Conservation (phyloP, 2,888 invertebrate genomes). For the Eudemis profundana region DNA sequence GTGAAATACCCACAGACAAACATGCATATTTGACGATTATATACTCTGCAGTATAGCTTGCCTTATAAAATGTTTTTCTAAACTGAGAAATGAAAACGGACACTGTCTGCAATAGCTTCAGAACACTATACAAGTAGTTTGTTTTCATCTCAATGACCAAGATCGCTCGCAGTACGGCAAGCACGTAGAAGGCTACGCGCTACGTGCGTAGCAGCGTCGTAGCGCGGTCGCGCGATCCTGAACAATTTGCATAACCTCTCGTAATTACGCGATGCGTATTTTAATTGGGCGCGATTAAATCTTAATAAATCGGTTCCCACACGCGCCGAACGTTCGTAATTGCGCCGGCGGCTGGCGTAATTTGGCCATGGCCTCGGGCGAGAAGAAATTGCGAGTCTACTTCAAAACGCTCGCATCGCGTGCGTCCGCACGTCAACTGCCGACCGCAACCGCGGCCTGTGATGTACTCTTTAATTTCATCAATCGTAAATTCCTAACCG, state of each 20-base stretch:
- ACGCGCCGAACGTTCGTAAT: slow-evolving; percentile 73
- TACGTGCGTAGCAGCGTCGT: slow-evolving; percentile 45
- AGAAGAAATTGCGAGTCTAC: slow-evolving; percentile 68
- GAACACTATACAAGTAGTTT: background rate
- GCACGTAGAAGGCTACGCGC: slow-evolving; percentile 38
- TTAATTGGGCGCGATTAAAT: slow-evolving; percentile 82
- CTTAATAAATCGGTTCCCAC: slow-evolving; percentile 82
- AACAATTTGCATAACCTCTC: slow-evolving; percentile 72
- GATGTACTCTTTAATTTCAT: slow-evolving; percentile 78
- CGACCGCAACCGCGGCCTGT: slow-evolving; percentile 66
- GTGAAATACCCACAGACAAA: no score
- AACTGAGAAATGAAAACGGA: no score
- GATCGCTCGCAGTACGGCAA: background rate
- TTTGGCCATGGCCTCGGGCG: slow-evolving; percentile 64
- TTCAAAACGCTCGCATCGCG: slow-evolving; percentile 60
- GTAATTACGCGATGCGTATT: slow-evolving; percentile 77
- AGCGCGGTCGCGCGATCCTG: slow-evolving; percentile 57
- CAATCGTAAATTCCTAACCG: slow-evolving; percentile 74
- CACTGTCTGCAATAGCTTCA: no score
- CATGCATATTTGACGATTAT: no score
- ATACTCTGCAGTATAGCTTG: no score
- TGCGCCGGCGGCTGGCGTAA: slow-evolving; percentile 67
- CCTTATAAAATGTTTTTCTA: no score
- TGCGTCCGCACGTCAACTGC: slow-evolving; percentile 60
- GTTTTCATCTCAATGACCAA: background rate